Evolutionary conservation across 2,888 invertebrate genomes (phyloP).

Genomic region (Ochropleura leucogaster): DNA sequence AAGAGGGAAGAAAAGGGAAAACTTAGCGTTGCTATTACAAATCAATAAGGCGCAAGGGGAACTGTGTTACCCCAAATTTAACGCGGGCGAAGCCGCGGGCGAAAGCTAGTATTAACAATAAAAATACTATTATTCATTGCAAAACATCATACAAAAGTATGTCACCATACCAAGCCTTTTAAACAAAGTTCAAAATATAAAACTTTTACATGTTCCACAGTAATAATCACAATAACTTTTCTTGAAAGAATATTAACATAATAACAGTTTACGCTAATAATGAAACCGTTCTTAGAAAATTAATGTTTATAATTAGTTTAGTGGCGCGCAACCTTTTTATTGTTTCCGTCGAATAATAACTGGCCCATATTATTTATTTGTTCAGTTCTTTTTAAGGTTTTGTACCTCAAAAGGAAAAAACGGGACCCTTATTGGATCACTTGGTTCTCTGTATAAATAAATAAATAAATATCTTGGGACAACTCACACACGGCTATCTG

Average conservation of each 20-base stretch:
- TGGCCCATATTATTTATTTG: conserved; percentile 22
- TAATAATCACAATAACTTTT: conserved; percentile 21
- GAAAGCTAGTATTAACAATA: no score
- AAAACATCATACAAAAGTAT: neutral
- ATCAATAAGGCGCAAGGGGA: no score
- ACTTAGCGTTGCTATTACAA: no score
- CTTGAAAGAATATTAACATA: conserved; percentile 47
- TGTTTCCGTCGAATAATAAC: conserved; percentile 27
- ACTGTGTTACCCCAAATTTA: no score
- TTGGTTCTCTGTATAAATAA: no score
- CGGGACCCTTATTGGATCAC: no score
- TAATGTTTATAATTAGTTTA: conserved; percentile 43
- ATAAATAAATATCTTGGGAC: no score
- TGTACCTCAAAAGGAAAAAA: no score
- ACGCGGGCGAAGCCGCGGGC: no score
- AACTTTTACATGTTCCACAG: neutral
- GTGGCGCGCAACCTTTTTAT: conserved; percentile 24
- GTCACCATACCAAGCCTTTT: neutral
- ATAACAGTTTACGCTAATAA: conserved; percentile 47
- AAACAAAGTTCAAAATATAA: neutral
- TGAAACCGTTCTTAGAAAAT: conserved; percentile 45
- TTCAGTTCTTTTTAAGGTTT: neutral
- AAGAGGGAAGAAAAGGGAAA: no score
- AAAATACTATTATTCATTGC: no score
- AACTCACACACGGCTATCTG: no score